These are phyloP conservation scores for Vulpes vulpes DNA, from an alignment of 2,113 vertebrate species.

Conservation along the genomic window DNA sequence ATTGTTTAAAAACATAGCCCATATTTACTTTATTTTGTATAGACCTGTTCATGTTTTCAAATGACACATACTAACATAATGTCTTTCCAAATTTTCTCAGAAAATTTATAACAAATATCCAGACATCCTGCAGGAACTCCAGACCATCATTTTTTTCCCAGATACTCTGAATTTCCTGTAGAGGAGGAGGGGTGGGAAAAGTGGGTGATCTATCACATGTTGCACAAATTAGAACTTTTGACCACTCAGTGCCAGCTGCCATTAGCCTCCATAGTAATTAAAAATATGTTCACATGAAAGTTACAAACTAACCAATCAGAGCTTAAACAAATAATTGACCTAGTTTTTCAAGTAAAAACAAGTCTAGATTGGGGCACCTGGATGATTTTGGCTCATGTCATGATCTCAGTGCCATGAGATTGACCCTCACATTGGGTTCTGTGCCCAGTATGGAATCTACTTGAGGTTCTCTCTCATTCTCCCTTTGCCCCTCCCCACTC, in stretches of 20 bases:
- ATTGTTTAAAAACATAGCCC: slow-evolving; percentile 7
- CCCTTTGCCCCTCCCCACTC: not conserved
- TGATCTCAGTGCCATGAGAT: too few species aligned
- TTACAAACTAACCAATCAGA: not conserved
- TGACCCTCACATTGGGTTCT: too few species aligned
- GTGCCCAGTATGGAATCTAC: not conserved
- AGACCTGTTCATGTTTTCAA: slow-evolving; percentile 4
- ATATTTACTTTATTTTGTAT: slow-evolving; percentile 27
- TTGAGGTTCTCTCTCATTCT: not conserved
- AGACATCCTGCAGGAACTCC: not conserved
- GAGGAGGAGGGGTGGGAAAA: not conserved
- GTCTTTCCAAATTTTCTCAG: not conserved
- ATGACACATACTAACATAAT: not conserved
- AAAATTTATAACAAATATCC: slow-evolving; percentile 9
- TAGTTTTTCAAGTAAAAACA: not conserved
- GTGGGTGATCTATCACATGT: not conserved
- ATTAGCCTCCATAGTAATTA: not conserved
- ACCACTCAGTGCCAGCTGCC: not conserved
- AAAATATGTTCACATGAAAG: not conserved
- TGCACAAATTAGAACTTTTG: not conserved
- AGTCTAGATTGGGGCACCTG: too few species aligned
- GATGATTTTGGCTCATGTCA: too few species aligned
- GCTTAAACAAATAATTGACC: not conserved
- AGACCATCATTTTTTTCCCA: not conserved
- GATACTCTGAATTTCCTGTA: not conserved